Conservation (phyloP, 2,113 vertebrate species). For the Phyllopteryx taeniolatus region DNA sequence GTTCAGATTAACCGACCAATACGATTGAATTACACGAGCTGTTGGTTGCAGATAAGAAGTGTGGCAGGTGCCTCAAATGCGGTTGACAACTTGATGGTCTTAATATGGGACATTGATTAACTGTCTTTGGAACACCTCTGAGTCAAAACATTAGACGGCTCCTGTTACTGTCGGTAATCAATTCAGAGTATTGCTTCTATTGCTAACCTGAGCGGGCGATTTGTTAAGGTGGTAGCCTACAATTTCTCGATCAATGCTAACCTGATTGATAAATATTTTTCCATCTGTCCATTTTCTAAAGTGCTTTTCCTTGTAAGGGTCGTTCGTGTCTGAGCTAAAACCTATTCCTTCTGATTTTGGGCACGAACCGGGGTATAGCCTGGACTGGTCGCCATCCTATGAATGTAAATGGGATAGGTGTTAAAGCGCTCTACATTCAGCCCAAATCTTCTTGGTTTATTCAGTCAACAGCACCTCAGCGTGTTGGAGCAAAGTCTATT, state of each 20-base stretch:
- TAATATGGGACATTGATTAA: slow-evolving; percentile 46
- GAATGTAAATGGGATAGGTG: too few species aligned
- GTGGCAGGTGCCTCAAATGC: slow-evolving; percentile 32
- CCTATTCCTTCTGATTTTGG: too few species aligned
- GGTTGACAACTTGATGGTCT: slow-evolving; percentile 38
- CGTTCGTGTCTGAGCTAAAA: too few species aligned
- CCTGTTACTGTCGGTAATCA: slow-evolving; percentile 11
- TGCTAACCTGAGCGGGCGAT: not conserved
- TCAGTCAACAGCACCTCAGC: not conserved
- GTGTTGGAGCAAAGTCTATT: not conserved
- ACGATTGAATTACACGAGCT: slow-evolving; percentile 36
- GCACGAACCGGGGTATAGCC: too few species aligned
- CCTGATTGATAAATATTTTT: too few species aligned
- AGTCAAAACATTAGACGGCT: slow-evolving; percentile 29
- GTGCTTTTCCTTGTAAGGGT: too few species aligned
- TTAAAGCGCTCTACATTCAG: too few species aligned
- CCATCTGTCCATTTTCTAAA: too few species aligned
- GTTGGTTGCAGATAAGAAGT: slow-evolving; percentile 44
- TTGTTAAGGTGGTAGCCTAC: too few species aligned
- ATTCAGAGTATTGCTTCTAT: slow-evolving; percentile 19
- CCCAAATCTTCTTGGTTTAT: too few species aligned
- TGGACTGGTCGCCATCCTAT: too few species aligned
- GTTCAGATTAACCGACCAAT: slow-evolving; percentile 34
- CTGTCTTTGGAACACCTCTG: slow-evolving; percentile 22
- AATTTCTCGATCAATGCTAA: not conserved